These are phyloP conservation scores for Trididemnum miniatum DNA, from an alignment of 23 tunicate species.

Conservation along the genomic window DNA sequence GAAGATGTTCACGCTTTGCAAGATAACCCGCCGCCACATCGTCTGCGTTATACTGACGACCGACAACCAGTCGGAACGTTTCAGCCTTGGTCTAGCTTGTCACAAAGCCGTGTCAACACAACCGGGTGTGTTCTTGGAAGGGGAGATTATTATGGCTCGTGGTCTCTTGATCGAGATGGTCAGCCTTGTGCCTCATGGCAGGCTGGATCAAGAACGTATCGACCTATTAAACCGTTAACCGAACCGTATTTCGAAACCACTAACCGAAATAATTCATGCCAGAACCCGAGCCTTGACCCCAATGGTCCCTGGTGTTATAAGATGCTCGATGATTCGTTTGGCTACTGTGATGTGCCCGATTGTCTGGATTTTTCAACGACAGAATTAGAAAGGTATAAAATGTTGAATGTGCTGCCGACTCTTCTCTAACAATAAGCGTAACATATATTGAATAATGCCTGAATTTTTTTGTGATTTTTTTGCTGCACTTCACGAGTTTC, in stretches of 20 bases:
- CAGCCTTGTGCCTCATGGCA: slow-evolving; percentile 32
- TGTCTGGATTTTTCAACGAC: slow-evolving; percentile 44
- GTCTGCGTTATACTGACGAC: slow-evolving; percentile 33
- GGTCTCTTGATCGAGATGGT: background rate
- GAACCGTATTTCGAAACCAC: background rate
- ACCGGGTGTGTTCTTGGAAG: slow-evolving; percentile 53
- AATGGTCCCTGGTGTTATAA: slow-evolving; percentile 47
- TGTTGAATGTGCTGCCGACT: too few relatives aligned
- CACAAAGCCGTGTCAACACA: background rate
- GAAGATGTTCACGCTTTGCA: slow-evolving; percentile 30
- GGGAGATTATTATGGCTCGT: slow-evolving; percentile 55
- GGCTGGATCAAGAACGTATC: background rate
- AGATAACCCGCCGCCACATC: slow-evolving; percentile 12
- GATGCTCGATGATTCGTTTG: background rate
- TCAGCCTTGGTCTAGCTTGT: slow-evolving; percentile 48
- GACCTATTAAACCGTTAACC: background rate
- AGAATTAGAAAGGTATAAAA: too few relatives aligned
- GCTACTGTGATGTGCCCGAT: slow-evolving; percentile 18
- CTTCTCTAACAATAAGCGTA: too few relatives aligned
- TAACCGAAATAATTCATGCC: slow-evolving; percentile 3
- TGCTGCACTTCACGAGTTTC: too few relatives aligned
- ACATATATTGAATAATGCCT: too few relatives aligned
- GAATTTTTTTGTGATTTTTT: too few relatives aligned
- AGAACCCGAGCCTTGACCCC: slow-evolving; percentile 50
- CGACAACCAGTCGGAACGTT: slow-evolving; percentile 55